Percentiles rank a stretch among this genome's conserved stretches.
These are phyloP conservation scores for Aphelenchoides avenae DNA, from an alignment of 1,140 invertebrate genomes.

Conservation along the genomic window DNA sequence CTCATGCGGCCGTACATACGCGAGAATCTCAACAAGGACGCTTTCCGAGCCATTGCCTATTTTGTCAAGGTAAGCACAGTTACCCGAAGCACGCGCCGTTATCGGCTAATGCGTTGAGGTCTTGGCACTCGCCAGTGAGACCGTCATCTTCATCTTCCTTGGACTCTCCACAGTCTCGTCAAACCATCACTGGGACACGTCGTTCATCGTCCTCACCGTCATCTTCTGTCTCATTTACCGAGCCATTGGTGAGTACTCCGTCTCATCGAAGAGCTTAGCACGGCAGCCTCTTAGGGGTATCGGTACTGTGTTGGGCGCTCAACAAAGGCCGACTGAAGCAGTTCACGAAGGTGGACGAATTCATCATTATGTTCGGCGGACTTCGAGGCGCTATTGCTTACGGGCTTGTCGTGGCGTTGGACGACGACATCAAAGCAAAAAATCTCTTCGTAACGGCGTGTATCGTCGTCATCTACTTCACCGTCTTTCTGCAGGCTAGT, in stretches of 20 bases:
- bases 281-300: slow-evolving; percentile 64
- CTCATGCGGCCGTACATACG: slow-evolving; percentile 99
- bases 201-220: slow-evolving; percentile 88
- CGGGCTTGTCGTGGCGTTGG: slow-evolving; percentile 62
- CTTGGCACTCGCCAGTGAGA: slow-evolving; percentile 75
- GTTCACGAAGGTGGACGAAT: slow-evolving; percentile 62
- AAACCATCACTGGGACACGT: slow-evolving; percentile 83
- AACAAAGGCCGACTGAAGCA: slow-evolving; percentile 59
- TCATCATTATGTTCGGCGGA: slow-evolving; percentile 62
- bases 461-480: slow-evolving; percentile 65
- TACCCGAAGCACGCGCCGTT: slow-evolving; percentile 32
- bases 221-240: slow-evolving; percentile 90
- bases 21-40: slow-evolving; percentile 92
- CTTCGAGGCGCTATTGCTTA: slow-evolving; percentile 38
- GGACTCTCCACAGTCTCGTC: slow-evolving; percentile 93
- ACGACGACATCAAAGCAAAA: slow-evolving; percentile 60
- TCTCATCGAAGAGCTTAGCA: background rate
- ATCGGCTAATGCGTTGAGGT: no score
- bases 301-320: slow-evolving; percentile 51
- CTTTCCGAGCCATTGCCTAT: slow-evolving; percentile 93
- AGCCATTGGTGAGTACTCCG: slow-evolving; percentile 53
- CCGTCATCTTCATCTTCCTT: slow-evolving; percentile 98
- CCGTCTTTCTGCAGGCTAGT: slow-evolving; percentile 64
- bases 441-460: slow-evolving; percentile 63
- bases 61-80: slow-evolving; percentile 96